phyloP scores from a whole-genome alignment of 2,113 vertebrate genomes.

The Sitta europaea region DNA sequence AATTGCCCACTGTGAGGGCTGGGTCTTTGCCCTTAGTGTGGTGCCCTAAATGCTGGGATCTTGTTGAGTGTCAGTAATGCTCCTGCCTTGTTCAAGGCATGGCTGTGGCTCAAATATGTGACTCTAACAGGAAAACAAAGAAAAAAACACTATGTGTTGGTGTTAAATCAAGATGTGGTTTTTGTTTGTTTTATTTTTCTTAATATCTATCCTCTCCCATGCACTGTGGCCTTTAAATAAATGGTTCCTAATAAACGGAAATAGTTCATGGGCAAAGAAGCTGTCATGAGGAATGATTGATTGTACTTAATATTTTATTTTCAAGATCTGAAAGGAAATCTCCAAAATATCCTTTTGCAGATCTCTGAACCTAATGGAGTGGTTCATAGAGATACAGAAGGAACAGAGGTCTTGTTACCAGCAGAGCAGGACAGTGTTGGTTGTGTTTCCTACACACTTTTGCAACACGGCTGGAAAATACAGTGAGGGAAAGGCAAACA shows the following conservation, averaged over 20 bases:
- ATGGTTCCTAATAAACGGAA: not conserved
- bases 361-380: not conserved
- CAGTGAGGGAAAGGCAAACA: not conserved
- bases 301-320: slow-evolving; percentile 32
- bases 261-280: not conserved
- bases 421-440: rapidly evolving
- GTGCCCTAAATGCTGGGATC: not conserved
- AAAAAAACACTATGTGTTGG: not conserved
- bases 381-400: not conserved
- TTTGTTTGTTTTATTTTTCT: not conserved
- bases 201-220: not conserved
- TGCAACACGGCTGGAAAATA: not conserved
- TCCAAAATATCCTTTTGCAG: slow-evolving; percentile 23
- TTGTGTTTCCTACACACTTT: not conserved
- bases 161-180: not conserved
- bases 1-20: not conserved
- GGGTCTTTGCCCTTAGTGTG: not conserved
- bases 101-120: not conserved
- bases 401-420: not conserved
- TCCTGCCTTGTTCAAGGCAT: not conserved
- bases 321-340: slow-evolving; percentile 16
- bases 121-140: not conserved
- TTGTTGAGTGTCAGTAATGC: not conserved
- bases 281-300: slow-evolving; percentile 6
- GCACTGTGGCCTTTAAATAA: not conserved